These are phyloP conservation scores for Melanostigma gelatinosum DNA, from an alignment of 2,113 vertebrate genomes.

Conservation along the genomic window DNA sequence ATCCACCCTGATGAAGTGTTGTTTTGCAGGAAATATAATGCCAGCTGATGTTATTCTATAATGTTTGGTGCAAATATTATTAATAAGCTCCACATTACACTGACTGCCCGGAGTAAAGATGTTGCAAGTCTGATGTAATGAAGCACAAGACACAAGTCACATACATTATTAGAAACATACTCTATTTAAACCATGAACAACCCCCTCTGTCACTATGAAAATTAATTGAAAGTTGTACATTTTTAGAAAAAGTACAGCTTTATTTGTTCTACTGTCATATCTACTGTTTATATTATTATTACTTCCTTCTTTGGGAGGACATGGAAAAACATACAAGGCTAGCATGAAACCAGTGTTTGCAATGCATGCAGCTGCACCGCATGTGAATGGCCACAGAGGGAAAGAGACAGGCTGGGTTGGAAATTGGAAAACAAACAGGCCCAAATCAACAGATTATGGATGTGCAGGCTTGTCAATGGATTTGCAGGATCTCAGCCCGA, in stretches of 20 bases:
- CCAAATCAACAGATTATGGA: constrained; percentile 71
- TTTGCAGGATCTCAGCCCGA: constrained; percentile 62
- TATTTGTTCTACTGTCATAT: background rate
- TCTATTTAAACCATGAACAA: background rate
- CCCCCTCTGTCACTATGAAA: background rate
- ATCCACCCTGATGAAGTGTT: constrained; percentile 25
- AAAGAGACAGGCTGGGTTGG: constrained; percentile 34
- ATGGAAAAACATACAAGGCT: background rate
- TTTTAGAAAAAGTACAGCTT: background rate
- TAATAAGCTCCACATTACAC: background rate
- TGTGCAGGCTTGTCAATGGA: constrained; percentile 59
- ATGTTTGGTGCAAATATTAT: constrained; percentile 13
- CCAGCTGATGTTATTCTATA: constrained; percentile 8
- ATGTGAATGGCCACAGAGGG: constrained; percentile 51
- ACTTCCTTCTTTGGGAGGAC: background rate
- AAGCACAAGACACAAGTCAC: background rate
- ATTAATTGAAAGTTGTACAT: background rate
- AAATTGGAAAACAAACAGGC: constrained; percentile 50
- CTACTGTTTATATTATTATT: background rate
- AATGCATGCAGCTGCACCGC: constrained; percentile 11
- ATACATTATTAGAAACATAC: background rate
- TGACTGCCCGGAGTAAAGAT: background rate
- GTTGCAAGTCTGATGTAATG: background rate
- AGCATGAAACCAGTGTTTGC: constrained; percentile 7
- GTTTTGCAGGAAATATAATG: constrained; percentile 1